Evolutionary conservation across 2,797 vertebrate genomes (phyloP), one percentile per base, ranked within the genome.

Genomic region (Fratercula arctica): DNA sequence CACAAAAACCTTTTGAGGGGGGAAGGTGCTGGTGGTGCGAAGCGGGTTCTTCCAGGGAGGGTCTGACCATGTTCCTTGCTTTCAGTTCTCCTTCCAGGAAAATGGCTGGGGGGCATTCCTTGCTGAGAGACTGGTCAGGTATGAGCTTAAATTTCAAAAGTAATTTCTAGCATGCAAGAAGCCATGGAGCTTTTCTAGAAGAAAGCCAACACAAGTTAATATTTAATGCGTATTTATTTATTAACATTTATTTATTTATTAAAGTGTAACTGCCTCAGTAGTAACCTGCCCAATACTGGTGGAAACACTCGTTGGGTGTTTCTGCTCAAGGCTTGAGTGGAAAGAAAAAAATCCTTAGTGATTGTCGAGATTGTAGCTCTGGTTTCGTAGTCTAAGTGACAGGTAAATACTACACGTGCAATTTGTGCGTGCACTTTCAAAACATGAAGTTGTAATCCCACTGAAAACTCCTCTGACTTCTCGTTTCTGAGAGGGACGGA

Each of bases 21-120:
- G 45, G 37, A 54, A 63, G 25, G 20, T 64, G 66, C 29, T 1
- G 1, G 25, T 31, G 41, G 8, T 72, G 57, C 33, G 59, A 24
- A 28, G 11, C 0, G 5, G 24, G 37, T 13, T 15, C 15, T 60
- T 66, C n/a, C 25, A 33, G 31, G 24, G 63, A 45, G 4, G 11
- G 12, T 60, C 37, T 89, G 10, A 97, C 28, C 4, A 1, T 73
- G 84, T 79, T 69, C 51, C 66, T 82, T 80, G 45, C 79, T 77
- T 98, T 73, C 97, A 99, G 99, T 98, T 98, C 97, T 98, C 99
- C 56, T 99, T 99, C 96, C 98, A 99, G 95, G 81, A 97, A 25
- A 97, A 98, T 11, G 99, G 99, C 76, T 99, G 99, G 99, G 99
- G 99, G 24, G 91, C 98, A 0, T 97, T 97, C 5, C 97, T 99